Conservation (phyloP, 1,140 invertebrate species). For the Varroa destructor region DNA sequence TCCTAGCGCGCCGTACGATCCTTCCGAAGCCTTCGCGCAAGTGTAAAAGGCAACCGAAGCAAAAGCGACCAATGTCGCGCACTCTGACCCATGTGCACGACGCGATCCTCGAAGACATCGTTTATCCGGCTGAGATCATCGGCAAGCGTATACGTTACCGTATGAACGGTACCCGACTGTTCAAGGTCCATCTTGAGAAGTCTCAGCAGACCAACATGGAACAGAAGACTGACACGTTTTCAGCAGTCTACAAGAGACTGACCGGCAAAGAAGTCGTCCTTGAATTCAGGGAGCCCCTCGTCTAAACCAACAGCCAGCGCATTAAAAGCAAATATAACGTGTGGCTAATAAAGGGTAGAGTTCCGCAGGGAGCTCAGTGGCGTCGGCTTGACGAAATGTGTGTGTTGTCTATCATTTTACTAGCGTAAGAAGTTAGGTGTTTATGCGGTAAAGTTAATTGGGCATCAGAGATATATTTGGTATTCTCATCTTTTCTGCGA, state of each 20-base stretch:
- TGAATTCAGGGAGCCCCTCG: constrained; percentile 87
- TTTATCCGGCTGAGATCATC: constrained; percentile 97
- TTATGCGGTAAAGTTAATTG: no score
- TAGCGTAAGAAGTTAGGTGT: no score
- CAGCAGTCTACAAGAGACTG: constrained; percentile 93
- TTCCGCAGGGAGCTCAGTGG: no score
- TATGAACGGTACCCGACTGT: constrained; percentile 83
- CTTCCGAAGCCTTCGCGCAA: constrained; percentile 93
- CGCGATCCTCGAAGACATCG: constrained; percentile 87
- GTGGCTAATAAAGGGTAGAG: no score
- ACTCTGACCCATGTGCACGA: constrained; percentile 96
- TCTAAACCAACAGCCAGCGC: constrained; percentile 39
- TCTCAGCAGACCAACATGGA: constrained; percentile 97
- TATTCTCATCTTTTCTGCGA: no score
- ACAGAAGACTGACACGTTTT: constrained; percentile 98
- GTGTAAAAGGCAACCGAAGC: constrained; percentile 81
- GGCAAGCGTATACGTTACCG: constrained; percentile 92
- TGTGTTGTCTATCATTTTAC: no score
- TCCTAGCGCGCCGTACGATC: constrained; percentile 93
- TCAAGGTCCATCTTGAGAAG: constrained; percentile 98
- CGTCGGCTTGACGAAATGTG: no score
- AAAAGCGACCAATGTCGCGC: constrained; percentile 82
- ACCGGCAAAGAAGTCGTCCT: constrained; percentile 97
- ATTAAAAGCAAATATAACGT: no score
- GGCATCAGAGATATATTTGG: no score